Percentiles rank a stretch among this genome's conserved stretches.
Evolutionary conservation across 92 coral and sea anemone genomes (phyloP).

Genomic region (Plumapathes pennacea): DNA sequence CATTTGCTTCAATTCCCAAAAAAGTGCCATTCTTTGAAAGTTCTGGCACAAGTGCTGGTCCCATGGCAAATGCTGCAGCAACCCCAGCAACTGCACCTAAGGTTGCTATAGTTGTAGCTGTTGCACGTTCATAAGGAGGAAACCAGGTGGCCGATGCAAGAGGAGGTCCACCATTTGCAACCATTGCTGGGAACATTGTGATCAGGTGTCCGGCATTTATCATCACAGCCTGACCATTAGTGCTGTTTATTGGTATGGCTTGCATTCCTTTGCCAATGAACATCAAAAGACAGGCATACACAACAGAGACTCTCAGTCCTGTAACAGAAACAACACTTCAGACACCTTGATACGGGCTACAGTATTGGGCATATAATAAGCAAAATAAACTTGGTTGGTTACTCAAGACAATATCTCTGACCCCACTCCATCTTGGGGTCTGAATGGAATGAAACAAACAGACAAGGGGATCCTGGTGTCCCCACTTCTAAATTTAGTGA

Average conservation of each 20-base stretch:
- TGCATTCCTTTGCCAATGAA: slow-evolving; percentile 33
- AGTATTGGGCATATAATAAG: background rate
- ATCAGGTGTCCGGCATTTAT: slow-evolving; percentile 33
- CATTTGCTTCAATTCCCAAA: no score
- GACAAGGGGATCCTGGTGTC: slow-evolving; percentile 12
- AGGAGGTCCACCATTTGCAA: slow-evolving; percentile 46
- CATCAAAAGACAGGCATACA: slow-evolving; percentile 23
- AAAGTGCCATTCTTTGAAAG: no score
- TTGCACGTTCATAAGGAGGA: slow-evolving; percentile 71
- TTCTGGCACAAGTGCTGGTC: slow-evolving; percentile 65
- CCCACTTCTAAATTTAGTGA: slow-evolving; percentile 24
- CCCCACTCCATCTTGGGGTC: no score
- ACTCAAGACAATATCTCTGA: no score
- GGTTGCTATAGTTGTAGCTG: slow-evolving; percentile 63
- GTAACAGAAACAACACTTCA: background rate
- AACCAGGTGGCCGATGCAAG: slow-evolving; percentile 68
- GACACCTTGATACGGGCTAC: background rate
- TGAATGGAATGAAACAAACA: slow-evolving; percentile 7
- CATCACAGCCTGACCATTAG: slow-evolving; percentile 4
- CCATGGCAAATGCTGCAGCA: slow-evolving; percentile 53
- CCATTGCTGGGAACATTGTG: slow-evolving; percentile 35
- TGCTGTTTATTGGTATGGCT: slow-evolving; percentile 19
- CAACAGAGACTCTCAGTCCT: slow-evolving; percentile 28
- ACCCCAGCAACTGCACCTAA: slow-evolving; percentile 51
- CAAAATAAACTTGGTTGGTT: no score